Evolutionary conservation across 92 coral and sea anemone genomes (phyloP).

Genomic region (Desmophyllum pertusum): DNA sequence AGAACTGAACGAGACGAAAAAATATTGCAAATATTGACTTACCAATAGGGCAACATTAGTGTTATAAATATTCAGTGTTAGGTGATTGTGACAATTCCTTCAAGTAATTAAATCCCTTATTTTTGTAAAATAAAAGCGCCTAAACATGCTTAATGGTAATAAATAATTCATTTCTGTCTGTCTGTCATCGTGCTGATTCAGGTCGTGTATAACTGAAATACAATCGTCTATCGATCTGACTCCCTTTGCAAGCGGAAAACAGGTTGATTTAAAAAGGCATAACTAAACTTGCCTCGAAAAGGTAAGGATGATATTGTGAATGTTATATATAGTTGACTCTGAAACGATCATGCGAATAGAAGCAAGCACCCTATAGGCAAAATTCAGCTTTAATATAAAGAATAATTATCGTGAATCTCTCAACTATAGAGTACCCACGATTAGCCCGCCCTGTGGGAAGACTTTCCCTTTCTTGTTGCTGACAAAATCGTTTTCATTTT

Average conservation of each 20-base stretch:
- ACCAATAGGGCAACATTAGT: background rate
- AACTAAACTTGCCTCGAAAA: background rate
- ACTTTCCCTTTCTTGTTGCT: background rate
- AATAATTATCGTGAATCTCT: background rate
- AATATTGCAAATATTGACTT: background rate
- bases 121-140: background rate
- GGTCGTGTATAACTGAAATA: background rate
- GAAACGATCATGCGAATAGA: background rate
- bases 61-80: constrained; percentile 11
- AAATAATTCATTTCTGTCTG: constrained; percentile 3
- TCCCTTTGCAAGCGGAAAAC: background rate
- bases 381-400: background rate
- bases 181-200: background rate
- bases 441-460: background rate
- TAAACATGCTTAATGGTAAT: background rate
- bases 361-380: background rate
- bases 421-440: background rate
- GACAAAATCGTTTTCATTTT: background rate
- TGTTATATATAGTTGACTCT: background rate
- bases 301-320: constrained; percentile 15
- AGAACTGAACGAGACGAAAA: background rate
- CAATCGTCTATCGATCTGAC: background rate
- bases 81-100: background rate
- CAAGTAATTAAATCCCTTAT: constrained; percentile 7
- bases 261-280: background rate